Conservation (phyloP, 2,113 vertebrate genomes). For the Geothlypis trichas region DNA sequence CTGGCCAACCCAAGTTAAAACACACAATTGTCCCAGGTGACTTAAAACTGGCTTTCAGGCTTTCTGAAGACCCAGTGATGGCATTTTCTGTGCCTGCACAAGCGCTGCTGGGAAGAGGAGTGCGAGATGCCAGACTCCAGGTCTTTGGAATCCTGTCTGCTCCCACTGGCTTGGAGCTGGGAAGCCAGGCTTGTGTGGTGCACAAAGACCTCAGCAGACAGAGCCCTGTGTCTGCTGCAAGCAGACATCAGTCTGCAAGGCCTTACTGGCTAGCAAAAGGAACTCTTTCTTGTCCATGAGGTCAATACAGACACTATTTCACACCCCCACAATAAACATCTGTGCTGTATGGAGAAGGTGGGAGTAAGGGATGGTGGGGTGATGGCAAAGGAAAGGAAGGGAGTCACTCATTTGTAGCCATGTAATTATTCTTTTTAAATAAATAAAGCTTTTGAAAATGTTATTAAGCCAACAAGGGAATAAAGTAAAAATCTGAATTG, state of each 20-base stretch:
- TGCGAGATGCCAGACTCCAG: rapidly evolving
- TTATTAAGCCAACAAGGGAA: not conserved
- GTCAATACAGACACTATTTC: not conserved
- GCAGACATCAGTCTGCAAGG: not conserved
- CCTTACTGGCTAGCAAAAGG: not conserved
- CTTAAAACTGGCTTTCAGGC: not conserved
- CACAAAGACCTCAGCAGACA: not conserved
- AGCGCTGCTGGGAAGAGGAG: not conserved
- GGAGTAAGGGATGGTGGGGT: not conserved
- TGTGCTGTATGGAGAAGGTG: rapidly evolving
- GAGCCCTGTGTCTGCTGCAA: not conserved
- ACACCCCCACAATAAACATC: not conserved
- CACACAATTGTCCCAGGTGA: not conserved
- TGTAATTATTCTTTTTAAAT: not conserved
- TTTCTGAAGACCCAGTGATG: rapidly evolving
- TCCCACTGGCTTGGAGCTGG: not conserved
- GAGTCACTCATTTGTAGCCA: not conserved
- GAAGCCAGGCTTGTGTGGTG: not conserved
- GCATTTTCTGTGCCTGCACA: not conserved
- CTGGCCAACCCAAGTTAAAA: not conserved
- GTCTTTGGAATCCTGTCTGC: rapidly evolving
- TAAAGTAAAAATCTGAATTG: not conserved
- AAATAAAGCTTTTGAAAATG: slow-evolving; percentile 25
- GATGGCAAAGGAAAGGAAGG: not conserved
- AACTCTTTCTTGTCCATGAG: not conserved